Evolutionary conservation across 2,888 invertebrate species (phyloP), one percentile per base, ranked within the genome.

Genomic region (Pyrocoelia pectoralis): DNA sequence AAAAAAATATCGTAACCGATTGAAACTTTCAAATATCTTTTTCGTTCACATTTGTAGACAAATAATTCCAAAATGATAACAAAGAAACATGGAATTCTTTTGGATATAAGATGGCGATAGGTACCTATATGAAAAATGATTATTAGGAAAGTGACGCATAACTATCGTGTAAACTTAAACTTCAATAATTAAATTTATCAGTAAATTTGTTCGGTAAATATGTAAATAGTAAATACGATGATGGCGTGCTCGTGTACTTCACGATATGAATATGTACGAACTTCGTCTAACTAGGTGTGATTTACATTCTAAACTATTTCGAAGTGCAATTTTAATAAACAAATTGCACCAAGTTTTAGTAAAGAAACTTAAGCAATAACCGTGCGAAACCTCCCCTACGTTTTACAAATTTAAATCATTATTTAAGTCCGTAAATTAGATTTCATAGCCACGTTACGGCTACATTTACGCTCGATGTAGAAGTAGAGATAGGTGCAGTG

Each of bases 251-350:
- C 59, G 58, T 53, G 62, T 58, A 61, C 49, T 59, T 55, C 51
- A 56, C 54, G 33, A 50, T 61, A 65, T 67, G 65, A 67, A 67
- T 67, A 67, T 67, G 61, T 61, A 67, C 60, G 60, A 61, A 61
- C 61, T 54, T 51, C n/a, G n/a, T n/a, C 33, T 65, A 65, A 63
- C 58, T 56, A 65, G 57, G 58, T 61, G 67, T 65, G 61, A 67
- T 67, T 67, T 65, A 67, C 65, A 67, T 65, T 65, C 59, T 58
- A 61, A 65, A 65, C 62, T 67, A 60, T 67, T 67, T 62, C 64
- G 62, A 48, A 49, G 49, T 52, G 46, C 65, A 65, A 67, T 67
- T 65, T 67, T 67, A 65, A 65, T 67, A 67, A 65, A 58, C 65
- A 62, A 67, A 67, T 67, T 67, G 56, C 49, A 56, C 43, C 28